A percentile compares a stretch with the other conserved stretches of the same genome.
These are phyloP conservation scores for Dicranocentrus wangi DNA, from an alignment of 2,888 invertebrate species.

Conservation along the genomic window DNA sequence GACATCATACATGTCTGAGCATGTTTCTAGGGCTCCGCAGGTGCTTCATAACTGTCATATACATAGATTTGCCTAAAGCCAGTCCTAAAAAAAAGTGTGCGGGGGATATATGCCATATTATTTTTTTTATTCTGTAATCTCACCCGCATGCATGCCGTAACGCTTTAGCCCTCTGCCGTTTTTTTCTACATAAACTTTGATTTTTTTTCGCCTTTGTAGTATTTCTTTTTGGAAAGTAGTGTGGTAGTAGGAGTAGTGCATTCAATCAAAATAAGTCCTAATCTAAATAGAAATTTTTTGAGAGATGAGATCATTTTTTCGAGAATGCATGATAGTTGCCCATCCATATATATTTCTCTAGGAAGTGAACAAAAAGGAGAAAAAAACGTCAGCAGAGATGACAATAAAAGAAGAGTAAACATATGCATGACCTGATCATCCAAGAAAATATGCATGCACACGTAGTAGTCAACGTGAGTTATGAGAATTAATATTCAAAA, in stretches of 20 bases:
- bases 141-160: neutral
- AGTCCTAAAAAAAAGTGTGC: slow-evolving; percentile 25
- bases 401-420: slow-evolving; percentile 52
- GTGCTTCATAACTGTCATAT: neutral
- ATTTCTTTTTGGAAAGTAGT: no score
- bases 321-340: no score
- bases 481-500: slow-evolving; percentile 66
- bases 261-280: neutral
- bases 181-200: neutral
- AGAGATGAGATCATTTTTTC: slow-evolving; percentile 3
- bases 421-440: slow-evolving; percentile 59
- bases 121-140: no score
- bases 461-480: slow-evolving; percentile 63
- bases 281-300: neutral
- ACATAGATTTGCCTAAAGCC: slow-evolving; percentile 12
- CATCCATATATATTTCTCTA: no score
- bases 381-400: neutral
- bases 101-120: neutral
- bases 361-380: neutral
- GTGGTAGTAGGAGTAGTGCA: no score
- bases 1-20: neutral
- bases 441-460: slow-evolving; percentile 61
- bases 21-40: neutral
- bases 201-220: neutral
- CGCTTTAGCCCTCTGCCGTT: neutral